Evolutionary conservation across 2,888 invertebrate genomes (phyloP), one percentile per base, ranked within the genome.

Genomic region (Scelioninae gen. 2): DNA sequence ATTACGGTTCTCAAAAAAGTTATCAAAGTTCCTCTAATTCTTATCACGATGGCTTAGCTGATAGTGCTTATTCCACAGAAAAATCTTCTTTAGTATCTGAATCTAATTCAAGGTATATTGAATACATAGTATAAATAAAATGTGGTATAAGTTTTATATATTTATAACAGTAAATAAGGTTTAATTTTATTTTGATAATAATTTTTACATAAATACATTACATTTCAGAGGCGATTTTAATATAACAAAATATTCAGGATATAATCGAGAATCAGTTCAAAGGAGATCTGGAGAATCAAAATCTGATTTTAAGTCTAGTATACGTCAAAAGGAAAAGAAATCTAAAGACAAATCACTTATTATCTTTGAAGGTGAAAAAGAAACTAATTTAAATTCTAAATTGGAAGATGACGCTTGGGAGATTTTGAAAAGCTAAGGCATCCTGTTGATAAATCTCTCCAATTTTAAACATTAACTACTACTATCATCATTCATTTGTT

Each of bases 401-500:
- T 72, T 83, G 3, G 85, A 85, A 77, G 85, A 85, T 19, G 85
- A 86, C 71, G 85, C 84, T 16, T 85, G 85, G 85, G 83, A 85
- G 68, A 84, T 85, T 80, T 73, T 85, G 63, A 85, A 85, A 76
- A 81, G 84, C 81, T 86, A 82, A 83, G 74, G 28, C 55, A 11
- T 13, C 18, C 2, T 39, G 37, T 61, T 19, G 9, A 13, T 65
- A 52, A 10, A 25, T 9, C 2, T 2, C 10, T 35, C 7, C 33
- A 58, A 31, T 46, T 60, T 19, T 45, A 61, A 35, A 41, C 52
- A 58, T 22, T 37, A 3, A 35, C 33, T 46, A 6, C 31, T 65
- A 35, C 10, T 16, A 22, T 15, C 13, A 6, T 45, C 15, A 31
- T 15, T 57, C 15, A n/a, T 37, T 25, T 7, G 15, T 50, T 41